Evolutionary conservation across 2,797 vertebrate species (phyloP).

Genomic region (Acropternis orthonyx): DNA sequence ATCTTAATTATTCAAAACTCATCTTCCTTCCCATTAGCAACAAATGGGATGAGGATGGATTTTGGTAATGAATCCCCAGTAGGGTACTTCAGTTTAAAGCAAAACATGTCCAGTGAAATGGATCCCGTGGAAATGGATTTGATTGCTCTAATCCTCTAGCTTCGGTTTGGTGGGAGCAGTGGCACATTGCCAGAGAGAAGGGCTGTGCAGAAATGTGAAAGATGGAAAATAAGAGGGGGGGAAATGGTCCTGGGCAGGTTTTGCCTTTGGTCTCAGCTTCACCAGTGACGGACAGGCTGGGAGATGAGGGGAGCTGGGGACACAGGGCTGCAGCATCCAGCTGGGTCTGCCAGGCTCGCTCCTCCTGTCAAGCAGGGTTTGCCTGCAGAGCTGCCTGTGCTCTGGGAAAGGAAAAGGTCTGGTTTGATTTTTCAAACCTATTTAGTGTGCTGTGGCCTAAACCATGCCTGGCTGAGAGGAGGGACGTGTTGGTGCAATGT

Average conservation of each 20-base stretch:
- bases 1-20: constrained; percentile 61
- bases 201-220: not conserved
- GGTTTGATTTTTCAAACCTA: not conserved
- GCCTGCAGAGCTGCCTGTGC: not conserved
- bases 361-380: not conserved
- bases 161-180: not conserved
- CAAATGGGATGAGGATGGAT: constrained; percentile 47
- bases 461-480: not conserved
- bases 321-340: accelerated
- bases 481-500: not conserved
- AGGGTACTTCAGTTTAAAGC: constrained; percentile 37
- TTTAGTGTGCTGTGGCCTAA: not conserved
- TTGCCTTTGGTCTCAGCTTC: not conserved
- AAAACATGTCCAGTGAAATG: constrained; percentile 60
- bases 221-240: not conserved
- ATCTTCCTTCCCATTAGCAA: constrained; percentile 57
- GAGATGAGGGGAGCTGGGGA: not conserved
- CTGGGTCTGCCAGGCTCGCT: not conserved
- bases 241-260: not conserved
- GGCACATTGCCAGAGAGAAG: not conserved
- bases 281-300: not conserved
- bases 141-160: constrained; percentile 17
- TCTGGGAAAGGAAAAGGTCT: not conserved
- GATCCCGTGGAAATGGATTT: constrained; percentile 39
- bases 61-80: constrained; percentile 54